phyloP scores from a whole-genome alignment of 2,797 vertebrate genomes.

The Geranospiza caerulescens region DNA sequence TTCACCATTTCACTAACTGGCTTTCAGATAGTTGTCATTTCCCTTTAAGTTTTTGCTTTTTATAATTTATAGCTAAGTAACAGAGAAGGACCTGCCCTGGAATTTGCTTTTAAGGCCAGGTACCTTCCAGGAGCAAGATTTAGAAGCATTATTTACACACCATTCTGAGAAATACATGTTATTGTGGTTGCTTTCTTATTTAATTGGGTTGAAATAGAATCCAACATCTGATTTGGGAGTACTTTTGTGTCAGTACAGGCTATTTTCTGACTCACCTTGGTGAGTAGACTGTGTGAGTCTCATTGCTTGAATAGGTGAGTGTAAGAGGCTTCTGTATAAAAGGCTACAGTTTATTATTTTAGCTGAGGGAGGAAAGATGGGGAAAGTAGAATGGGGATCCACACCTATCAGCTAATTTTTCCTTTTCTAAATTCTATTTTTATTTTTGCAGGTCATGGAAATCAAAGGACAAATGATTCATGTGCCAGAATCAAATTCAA shows the following conservation, averaged over 20 bases:
- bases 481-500: slow-evolving; percentile 90
- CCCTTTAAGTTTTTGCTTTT: neutral
- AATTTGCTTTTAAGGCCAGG: neutral
- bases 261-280: neutral
- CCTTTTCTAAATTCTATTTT: neutral
- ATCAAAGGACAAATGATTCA: slow-evolving; percentile 99
- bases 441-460: slow-evolving; percentile 91
- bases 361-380: neutral
- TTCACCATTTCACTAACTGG: neutral
- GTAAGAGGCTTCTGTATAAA: neutral
- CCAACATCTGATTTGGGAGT: neutral
- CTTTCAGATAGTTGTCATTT: neutral
- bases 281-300: neutral
- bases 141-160: neutral
- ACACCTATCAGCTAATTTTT: neutral
- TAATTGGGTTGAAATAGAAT: neutral
- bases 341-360: neutral
- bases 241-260: neutral
- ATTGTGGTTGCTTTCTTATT: neutral
- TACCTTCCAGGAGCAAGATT: neutral
- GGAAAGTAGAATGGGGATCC: neutral
- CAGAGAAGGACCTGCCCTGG: neutral
- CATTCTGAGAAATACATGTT: neutral
- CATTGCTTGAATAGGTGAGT: neutral
- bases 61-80: neutral